Evolutionary conservation across 2,797 vertebrate genomes (phyloP), one percentile per base, ranked within the genome.

Genomic region (Pseudotriccus pelzelni): DNA sequence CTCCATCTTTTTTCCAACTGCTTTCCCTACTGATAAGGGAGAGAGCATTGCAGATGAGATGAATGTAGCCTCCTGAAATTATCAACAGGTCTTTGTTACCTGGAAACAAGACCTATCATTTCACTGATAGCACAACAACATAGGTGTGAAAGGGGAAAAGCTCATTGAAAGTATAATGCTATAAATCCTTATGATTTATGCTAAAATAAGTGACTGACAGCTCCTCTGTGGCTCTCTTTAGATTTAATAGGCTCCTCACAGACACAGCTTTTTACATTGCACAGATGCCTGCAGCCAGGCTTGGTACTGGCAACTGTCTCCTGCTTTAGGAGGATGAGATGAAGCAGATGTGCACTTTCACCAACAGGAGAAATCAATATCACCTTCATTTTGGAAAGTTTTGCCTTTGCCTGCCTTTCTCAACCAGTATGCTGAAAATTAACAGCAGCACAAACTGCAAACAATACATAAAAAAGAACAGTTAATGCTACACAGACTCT

Each of bases 161-260:
- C 69, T 93, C 77, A 91, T 12, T 97, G 91, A 84, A 97, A 96
- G 68, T 74, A 87, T 75, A 94, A 95, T 94, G 80, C 36, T 74
- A 49, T 22, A 88, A 87, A 93, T 87, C 72, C 72, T 90, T 69
- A 44, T 39, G 80, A 94, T 91, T 96, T 93, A 96, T 93, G 95
- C 80, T 89, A 90, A 96, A 95, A 66, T 39, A 89, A 89, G 50
- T 86, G 90, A 94, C 63, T 82, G 86, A 88, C 76, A 93, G 56
- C 56, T 97, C 70, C 87, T 92, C 75, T 72, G 68, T 79, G 78
- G 30, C 50, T 64, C 80, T 91, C 66, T 89, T 90, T 72, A 84
- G 66, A 90, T 85, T 96, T 96, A 93, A 94, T 32, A 27, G 66
- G 20, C 62, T 93, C 67, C 72, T 93, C 34, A 43, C 27, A 95